These are phyloP conservation scores for Drosophila kepulauana DNA, from an alignment of 1,140 invertebrate species.

Conservation along the genomic window DNA sequence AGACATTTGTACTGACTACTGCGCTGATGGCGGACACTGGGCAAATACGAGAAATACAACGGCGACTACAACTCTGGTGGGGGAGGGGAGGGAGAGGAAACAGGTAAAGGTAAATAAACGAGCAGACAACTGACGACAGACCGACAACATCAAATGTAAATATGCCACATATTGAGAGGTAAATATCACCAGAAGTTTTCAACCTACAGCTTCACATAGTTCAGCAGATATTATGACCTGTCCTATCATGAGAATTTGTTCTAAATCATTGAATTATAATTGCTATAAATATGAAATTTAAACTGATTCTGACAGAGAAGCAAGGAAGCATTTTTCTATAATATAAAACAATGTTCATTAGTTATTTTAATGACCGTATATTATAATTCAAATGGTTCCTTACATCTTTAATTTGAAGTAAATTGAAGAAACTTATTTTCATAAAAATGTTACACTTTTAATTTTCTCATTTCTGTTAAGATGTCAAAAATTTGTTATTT, in stretches of 20 bases:
- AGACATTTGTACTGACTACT: constrained; percentile 33
- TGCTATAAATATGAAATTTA: no score
- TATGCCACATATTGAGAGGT: constrained; percentile 56
- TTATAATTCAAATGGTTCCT: no score
- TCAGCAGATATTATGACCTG: not conserved
- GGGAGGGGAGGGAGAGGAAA: constrained; percentile 7
- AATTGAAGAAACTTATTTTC: no score
- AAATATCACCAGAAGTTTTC: constrained; percentile 16
- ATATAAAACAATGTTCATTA: no score
- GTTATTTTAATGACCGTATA: no score
- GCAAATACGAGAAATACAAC: constrained; percentile 50
- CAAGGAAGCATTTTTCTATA: no score
- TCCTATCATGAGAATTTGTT: not conserved
- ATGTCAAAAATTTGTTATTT: no score
- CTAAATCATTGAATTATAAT: no score
- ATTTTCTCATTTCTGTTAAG: no score
- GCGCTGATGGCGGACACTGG: constrained; percentile 65
- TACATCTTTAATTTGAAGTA: no score
- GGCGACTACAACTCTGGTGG: constrained; percentile 12
- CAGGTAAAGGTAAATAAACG: constrained; percentile 55
- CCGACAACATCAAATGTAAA: constrained; percentile 50
- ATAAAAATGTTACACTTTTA: no score
- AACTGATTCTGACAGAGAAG: no score
- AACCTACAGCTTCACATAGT: not conserved
- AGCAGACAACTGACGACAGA: constrained; percentile 23